phyloP scores from a whole-genome alignment of 2,888 invertebrate genomes.

The Agelastica alni region DNA sequence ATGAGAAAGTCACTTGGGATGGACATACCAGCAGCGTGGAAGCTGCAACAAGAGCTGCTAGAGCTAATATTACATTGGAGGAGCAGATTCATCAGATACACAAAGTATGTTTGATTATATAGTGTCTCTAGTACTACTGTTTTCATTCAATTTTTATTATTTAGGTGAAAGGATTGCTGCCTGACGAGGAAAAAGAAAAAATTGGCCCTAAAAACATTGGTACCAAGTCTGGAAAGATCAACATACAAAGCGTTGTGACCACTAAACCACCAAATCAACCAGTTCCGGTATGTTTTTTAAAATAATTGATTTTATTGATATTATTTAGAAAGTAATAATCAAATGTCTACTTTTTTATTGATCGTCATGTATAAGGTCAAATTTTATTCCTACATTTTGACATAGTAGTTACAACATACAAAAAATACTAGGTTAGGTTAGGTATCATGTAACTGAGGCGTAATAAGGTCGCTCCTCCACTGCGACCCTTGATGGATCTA shows the following conservation, averaged over 20 bases:
- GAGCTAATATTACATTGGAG: conserved; percentile 93
- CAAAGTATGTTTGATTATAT: conserved; percentile 68
- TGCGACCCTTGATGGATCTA: too few relatives aligned
- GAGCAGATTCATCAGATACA: conserved; percentile 98
- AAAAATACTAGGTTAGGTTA: too few relatives aligned
- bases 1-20: conserved; percentile 96
- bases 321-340: too few relatives aligned
- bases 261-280: conserved; percentile 54
- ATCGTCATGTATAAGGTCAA: too few relatives aligned
- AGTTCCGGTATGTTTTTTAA: conserved; percentile 33
- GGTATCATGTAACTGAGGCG: too few relatives aligned
- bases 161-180: conserved; percentile 81
- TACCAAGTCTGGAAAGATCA: conserved; percentile 44
- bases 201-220: conserved; percentile 87
- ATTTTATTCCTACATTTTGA: too few relatives aligned
- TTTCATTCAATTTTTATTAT: too few relatives aligned
- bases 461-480: too few relatives aligned
- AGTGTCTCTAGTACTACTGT: too few relatives aligned
- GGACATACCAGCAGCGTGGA: conserved; percentile 97
- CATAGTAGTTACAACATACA: too few relatives aligned
- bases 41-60: conserved; percentile 90
- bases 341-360: too few relatives aligned
- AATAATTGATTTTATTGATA: too few relatives aligned
- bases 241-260: conserved; percentile 49
- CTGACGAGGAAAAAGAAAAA: conserved; percentile 96